Conservation (phyloP, 1,140 invertebrate genomes). For the Sitophilus oryzae region DNA sequence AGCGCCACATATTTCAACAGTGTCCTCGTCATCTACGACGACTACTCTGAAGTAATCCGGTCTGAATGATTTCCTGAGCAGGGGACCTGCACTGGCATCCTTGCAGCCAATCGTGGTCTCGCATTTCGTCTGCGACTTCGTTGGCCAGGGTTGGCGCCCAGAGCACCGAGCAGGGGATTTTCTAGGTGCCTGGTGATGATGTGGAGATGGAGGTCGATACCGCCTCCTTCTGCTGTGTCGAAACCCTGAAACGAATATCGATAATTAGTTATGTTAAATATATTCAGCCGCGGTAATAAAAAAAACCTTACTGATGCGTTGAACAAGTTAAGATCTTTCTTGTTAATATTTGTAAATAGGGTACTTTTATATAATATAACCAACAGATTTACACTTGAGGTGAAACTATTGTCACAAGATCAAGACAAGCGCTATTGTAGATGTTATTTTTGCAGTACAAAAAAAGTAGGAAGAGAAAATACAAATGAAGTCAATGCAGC, state of each 20-base stretch:
- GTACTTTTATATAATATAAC: too few species aligned
- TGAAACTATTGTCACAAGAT: too few species aligned
- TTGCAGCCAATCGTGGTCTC: conserved; percentile 98
- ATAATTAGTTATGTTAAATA: too few species aligned
- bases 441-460: too few species aligned
- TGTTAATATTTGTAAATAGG: too few species aligned
- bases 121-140: conserved; percentile 92
- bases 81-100: conserved; percentile 64
- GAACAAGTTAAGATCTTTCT: too few species aligned
- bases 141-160: conserved; percentile 98
- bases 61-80: conserved; percentile 87
- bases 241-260: conserved; percentile 87
- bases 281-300: too few species aligned
- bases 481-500: too few species aligned
- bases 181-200: conserved; percentile 80
- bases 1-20: conserved; percentile 97
- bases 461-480: too few species aligned
- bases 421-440: too few species aligned
- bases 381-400: too few species aligned
- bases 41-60: conserved; percentile 94
- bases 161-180: conserved; percentile 87
- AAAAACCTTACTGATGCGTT: too few species aligned
- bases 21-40: conserved; percentile 90
- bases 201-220: conserved; percentile 93
- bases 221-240: conserved; percentile 80